phyloP scores from a whole-genome alignment of 2,113 vertebrate species.

The Manacus vitellinus region DNA sequence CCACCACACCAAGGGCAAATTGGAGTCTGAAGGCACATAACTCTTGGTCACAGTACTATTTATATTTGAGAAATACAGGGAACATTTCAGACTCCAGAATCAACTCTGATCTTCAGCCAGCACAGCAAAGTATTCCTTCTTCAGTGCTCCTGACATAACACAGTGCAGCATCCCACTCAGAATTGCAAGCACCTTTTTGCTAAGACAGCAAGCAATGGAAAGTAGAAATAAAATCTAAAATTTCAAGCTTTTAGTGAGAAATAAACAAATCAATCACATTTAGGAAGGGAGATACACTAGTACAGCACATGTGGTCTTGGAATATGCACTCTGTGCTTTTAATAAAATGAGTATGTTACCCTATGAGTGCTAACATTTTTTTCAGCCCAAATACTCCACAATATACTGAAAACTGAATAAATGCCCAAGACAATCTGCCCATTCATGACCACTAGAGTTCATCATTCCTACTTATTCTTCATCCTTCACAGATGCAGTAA shows the following conservation, averaged over 20 bases:
- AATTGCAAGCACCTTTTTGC: background rate
- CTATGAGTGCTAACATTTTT: background rate
- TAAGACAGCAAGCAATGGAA: background rate
- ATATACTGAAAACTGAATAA: conserved; percentile 23
- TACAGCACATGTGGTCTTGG: background rate
- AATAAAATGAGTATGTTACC: background rate
- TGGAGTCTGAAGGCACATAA: background rate
- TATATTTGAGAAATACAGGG: background rate
- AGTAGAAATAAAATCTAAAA: background rate
- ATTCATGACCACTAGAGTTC: conserved; percentile 47
- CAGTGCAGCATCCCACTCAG: background rate
- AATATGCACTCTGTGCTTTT: background rate
- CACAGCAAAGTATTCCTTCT: background rate
- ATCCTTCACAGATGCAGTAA: conserved; percentile 59
- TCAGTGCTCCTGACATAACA: background rate
- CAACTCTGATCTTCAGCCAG: background rate
- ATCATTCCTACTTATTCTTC: conserved; percentile 60
- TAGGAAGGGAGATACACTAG: background rate
- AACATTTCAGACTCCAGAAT: background rate
- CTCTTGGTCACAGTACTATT: background rate
- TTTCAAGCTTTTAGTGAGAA: background rate
- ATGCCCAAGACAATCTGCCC: background rate
- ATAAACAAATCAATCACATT: background rate
- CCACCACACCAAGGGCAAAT: background rate
- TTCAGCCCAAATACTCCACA: conserved; percentile 44